Percentiles rank a stretch among this genome's conserved stretches.
These are phyloP conservation scores for Leptobrachium leishanense DNA, from an alignment of 2,113 vertebrate genomes.

Conservation along the genomic window DNA sequence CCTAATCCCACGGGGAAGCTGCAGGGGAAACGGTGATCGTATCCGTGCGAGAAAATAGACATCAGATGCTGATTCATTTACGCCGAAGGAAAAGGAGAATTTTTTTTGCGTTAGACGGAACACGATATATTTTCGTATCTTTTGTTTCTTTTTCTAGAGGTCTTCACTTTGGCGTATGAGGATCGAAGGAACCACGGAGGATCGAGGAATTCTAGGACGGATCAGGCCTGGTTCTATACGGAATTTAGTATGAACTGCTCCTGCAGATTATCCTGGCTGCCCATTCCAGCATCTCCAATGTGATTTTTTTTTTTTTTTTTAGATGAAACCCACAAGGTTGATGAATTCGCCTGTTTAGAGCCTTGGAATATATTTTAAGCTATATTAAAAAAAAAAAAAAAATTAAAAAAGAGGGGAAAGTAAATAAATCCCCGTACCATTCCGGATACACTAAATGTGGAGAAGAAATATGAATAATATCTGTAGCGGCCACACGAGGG, in stretches of 20 bases:
- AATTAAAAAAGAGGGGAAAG: too few relatives aligned
- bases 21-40: constrained; percentile 14
- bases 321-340: constrained; percentile 3
- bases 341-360: neutral
- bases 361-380: neutral
- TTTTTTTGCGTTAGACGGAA: neutral
- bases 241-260: constrained; percentile 15
- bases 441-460: too few relatives aligned
- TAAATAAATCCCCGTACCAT: too few relatives aligned
- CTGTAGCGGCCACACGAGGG: too few relatives aligned
- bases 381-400: too few relatives aligned
- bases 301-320: constrained; percentile 22
- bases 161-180: neutral
- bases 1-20: constrained; percentile 26
- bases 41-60: neutral
- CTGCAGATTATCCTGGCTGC: constrained; percentile 1
- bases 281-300: constrained; percentile 22
- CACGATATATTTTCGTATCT: too few relatives aligned
- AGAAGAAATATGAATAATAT: too few relatives aligned
- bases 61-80: neutral
- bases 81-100: neutral
- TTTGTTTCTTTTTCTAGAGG: neutral
- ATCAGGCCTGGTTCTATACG: constrained; percentile 5
- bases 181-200: neutral
- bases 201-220: constrained; percentile 1